These are phyloP conservation scores for Hedya salicella DNA, from an alignment of 2,888 invertebrate genomes.

Conservation along the genomic window DNA sequence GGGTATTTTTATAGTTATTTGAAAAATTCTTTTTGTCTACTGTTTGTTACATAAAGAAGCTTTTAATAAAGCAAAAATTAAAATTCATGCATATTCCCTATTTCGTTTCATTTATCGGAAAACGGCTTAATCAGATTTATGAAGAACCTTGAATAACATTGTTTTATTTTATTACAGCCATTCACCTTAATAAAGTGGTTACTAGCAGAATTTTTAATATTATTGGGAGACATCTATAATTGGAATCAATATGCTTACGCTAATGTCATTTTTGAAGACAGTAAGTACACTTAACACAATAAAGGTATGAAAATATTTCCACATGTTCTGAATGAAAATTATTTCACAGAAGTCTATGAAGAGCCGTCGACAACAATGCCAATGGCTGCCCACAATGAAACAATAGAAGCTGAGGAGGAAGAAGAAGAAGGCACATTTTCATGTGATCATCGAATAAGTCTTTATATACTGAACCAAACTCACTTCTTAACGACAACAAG, in stretches of 20 bases:
- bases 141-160: background rate
- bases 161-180: constrained; percentile 62
- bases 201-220: constrained; percentile 63
- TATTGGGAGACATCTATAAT: constrained; percentile 62
- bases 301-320: background rate
- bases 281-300: constrained; percentile 49
- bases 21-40: no score
- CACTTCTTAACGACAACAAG: constrained; percentile 73
- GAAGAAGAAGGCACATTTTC: constrained; percentile 82
- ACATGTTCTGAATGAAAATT: background rate
- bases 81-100: no score
- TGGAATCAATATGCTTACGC: constrained; percentile 62
- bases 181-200: constrained; percentile 72
- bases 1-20: no score
- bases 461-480: constrained; percentile 88
- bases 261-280: constrained; percentile 48
- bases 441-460: constrained; percentile 89
- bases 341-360: constrained; percentile 25
- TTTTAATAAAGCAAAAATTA: no score
- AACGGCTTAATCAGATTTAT: no score
- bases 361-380: constrained; percentile 55
- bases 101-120: no score
- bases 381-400: constrained; percentile 53
- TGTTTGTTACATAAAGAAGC: no score
- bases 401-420: constrained; percentile 69